Conservation (phyloP, 2,888 invertebrate genomes). For the Parthenolecanium corni region DNA sequence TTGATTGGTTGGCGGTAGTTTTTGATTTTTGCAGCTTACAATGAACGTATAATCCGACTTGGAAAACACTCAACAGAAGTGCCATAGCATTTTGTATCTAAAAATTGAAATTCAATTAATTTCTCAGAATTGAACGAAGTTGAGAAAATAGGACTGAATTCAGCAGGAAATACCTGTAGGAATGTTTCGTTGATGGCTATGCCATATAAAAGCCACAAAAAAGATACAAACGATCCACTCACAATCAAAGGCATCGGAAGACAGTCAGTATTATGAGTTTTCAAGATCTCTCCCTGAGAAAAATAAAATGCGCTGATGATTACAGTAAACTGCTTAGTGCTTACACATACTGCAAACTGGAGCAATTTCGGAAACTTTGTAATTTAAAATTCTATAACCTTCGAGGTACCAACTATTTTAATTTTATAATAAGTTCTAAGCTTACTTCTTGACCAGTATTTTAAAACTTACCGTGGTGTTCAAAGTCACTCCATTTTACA, state of each 20-base stretch:
- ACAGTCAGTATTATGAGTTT: slow-evolving; percentile 67
- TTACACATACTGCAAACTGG: no score
- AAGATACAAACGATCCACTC: slow-evolving; percentile 64
- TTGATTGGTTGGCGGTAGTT: neutral
- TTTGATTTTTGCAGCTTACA: slow-evolving; percentile 9
- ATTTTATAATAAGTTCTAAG: no score
- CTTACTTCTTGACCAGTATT: no score
- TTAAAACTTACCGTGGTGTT: no score
- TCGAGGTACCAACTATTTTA: no score
- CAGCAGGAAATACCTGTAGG: slow-evolving; percentile 48
- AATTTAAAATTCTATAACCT: no score
- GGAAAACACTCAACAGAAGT: slow-evolving; percentile 47
- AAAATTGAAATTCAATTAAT: neutral
- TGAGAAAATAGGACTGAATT: neutral
- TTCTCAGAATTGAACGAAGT: no score
- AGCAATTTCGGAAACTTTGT: no score
- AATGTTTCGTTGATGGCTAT: slow-evolving; percentile 61
- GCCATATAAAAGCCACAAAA: slow-evolving; percentile 71
- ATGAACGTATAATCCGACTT: slow-evolving; percentile 47
- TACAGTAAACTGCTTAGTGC: no score
- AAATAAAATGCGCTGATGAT: no score
- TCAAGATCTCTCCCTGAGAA: slow-evolving; percentile 60
- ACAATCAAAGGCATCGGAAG: slow-evolving; percentile 81
- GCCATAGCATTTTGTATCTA: slow-evolving; percentile 64
- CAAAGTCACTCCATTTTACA: no score